Conservation (phyloP, 2,888 invertebrate genomes). For the Hanleya hanleyi region DNA sequence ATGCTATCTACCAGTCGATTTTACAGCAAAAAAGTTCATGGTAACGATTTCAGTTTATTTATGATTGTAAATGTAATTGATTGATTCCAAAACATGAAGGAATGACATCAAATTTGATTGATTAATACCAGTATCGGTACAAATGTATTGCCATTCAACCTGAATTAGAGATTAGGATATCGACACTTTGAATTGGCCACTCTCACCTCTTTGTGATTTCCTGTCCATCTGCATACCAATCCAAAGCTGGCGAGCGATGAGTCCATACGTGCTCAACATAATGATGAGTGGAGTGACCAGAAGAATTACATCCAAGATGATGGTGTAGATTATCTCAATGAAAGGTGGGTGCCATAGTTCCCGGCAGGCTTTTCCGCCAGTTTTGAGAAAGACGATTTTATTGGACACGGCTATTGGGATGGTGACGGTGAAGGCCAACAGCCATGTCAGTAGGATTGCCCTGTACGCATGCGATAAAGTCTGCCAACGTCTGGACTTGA, state of each 20-base stretch:
- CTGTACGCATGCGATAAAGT: slow-evolving; percentile 81
- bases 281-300: slow-evolving; percentile 83
- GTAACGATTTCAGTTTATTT: too few species aligned
- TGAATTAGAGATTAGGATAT: too few species aligned
- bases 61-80: too few species aligned
- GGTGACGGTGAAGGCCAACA: slow-evolving; percentile 80
- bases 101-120: too few species aligned
- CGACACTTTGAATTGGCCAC: too few species aligned
- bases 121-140: too few species aligned
- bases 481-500: slow-evolving; percentile 83
- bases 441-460: slow-evolving; percentile 62
- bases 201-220: slow-evolving; percentile 18
- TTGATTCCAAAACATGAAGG: too few species aligned
- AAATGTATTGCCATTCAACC: too few species aligned
- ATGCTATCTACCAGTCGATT: too few species aligned
- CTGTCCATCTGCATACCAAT: slow-evolving; percentile 57
- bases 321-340: slow-evolving; percentile 81
- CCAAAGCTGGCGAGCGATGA: slow-evolving; percentile 63
- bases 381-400: neutral
- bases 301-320: slow-evolving; percentile 81
- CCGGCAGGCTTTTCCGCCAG: neutral
- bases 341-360: slow-evolving; percentile 53
- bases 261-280: slow-evolving; percentile 82
- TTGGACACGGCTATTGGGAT: slow-evolving; percentile 77
- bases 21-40: too few species aligned